Evolutionary conservation across 2,113 vertebrate species (phyloP).

Genomic region (Lanius collurio): DNA sequence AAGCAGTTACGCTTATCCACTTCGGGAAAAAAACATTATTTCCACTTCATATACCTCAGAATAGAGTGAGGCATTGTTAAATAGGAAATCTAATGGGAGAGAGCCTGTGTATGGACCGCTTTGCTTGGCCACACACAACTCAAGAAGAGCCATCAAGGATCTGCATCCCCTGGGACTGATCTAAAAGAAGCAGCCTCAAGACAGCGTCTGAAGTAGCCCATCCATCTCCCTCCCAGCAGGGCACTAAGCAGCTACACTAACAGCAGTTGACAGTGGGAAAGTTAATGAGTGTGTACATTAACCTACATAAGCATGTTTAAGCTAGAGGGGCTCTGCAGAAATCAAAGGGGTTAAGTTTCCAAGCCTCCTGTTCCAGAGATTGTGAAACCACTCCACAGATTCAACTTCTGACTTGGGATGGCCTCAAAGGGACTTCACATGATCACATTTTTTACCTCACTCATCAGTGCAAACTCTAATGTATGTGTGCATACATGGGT

Average conservation of each 20-base stretch:
- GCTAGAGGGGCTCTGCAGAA: not conserved
- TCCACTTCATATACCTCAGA: not conserved
- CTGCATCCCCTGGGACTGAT: not conserved
- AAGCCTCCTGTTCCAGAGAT: not conserved
- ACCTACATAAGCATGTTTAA: constrained; percentile 8
- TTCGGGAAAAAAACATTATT: not conserved
- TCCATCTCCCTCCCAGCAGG: constrained; percentile 25
- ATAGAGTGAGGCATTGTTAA: not conserved
- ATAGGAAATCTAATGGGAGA: not conserved
- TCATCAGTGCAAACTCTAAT: not conserved
- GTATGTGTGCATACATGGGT: not conserved
- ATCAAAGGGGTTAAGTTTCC: not conserved
- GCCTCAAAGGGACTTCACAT: not conserved
- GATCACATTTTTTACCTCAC: not conserved
- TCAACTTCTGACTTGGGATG: not conserved
- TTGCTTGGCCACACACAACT: not conserved
- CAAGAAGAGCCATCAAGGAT: not conserved
- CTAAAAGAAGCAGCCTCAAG: not conserved
- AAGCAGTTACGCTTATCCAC: not conserved
- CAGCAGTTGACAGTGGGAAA: constrained; percentile 21
- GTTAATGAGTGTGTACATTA: not conserved
- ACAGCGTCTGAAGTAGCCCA: constrained; percentile 9
- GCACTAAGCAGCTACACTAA: not conserved
- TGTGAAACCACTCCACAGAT: not conserved
- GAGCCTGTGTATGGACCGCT: not conserved